Percentiles rank a stretch among this genome's conserved stretches.
These are phyloP conservation scores for Helicolenus hilgendorfi DNA, from an alignment of 2,797 vertebrate species.

Conservation along the genomic window DNA sequence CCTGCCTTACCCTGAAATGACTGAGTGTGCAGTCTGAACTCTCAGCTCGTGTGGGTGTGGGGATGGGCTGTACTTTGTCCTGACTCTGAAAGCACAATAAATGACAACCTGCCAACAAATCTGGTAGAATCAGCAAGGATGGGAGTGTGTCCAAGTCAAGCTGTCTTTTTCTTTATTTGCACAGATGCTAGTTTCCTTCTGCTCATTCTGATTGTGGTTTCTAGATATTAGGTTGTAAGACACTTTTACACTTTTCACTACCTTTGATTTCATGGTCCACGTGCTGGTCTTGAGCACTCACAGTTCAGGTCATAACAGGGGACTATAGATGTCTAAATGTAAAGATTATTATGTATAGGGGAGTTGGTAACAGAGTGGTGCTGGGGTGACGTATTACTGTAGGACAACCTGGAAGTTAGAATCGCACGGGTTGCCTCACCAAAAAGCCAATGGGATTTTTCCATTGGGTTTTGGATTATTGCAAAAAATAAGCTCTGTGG, in stretches of 20 bases:
- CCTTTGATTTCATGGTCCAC: neutral
- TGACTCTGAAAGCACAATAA: slow-evolving; percentile 78
- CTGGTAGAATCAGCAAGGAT: slow-evolving; percentile 46
- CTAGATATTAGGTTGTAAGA: neutral
- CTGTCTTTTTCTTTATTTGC: slow-evolving; percentile 30
- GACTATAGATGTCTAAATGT: neutral
- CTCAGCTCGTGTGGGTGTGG: slow-evolving; percentile 70
- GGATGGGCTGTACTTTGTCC: slow-evolving; percentile 79
- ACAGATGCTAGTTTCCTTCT: neutral
- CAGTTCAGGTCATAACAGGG: neutral
- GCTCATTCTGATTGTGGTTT: neutral
- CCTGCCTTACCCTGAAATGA: slow-evolving; percentile 7
- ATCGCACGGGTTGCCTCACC: too few species aligned
- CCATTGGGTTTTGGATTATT: too few species aligned
- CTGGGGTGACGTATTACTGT: neutral
- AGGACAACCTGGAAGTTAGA: too few species aligned
- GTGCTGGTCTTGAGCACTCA: slow-evolving; percentile 6
- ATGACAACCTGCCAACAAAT: slow-evolving; percentile 71
- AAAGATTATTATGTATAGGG: neutral
- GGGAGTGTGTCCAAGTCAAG: slow-evolving; percentile 37
- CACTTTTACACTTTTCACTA: neutral
- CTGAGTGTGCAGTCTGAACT: slow-evolving; percentile 33
- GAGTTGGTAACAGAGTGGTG: neutral
- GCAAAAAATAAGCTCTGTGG: too few species aligned
- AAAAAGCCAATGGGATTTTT: too few species aligned